phyloP scores from a whole-genome alignment of 2,113 vertebrate species.

The Ictalurus furcatus region DNA sequence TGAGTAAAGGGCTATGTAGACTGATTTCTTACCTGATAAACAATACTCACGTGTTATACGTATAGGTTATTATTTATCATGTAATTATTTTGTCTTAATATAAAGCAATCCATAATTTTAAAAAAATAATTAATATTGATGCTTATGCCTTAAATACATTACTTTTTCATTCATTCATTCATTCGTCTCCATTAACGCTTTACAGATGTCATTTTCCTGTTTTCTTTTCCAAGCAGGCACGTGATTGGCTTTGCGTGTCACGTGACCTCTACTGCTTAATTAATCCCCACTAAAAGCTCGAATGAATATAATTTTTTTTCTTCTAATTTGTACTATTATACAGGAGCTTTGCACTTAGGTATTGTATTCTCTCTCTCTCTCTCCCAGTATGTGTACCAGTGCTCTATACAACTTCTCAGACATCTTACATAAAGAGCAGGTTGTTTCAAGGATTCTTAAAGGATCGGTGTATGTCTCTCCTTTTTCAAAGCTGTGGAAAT shows the following conservation, averaged over 20 bases:
- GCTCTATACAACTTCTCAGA: background rate
- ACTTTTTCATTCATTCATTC: constrained; percentile 1
- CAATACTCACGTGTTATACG: background rate
- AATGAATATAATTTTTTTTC: background rate
- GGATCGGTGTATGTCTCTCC: background rate
- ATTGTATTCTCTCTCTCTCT: background rate
- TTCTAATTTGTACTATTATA: background rate
- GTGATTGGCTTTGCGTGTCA: background rate
- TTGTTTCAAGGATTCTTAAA: background rate
- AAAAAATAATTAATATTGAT: background rate
- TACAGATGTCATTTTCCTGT: background rate
- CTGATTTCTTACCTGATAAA: background rate
- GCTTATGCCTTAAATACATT: background rate
- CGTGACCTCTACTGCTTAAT: background rate
- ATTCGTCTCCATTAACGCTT: background rate
- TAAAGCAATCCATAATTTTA: background rate
- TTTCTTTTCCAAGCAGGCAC: background rate
- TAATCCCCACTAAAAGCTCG: background rate
- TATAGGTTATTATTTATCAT: background rate
- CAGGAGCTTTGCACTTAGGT: background rate
- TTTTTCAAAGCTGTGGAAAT: background rate
- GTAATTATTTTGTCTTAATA: background rate
- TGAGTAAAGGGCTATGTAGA: background rate
- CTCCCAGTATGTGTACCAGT: background rate
- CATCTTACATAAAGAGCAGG: background rate